phyloP scores from a whole-genome alignment of 2,797 vertebrate genomes.

The Linurgus olivaceus region DNA sequence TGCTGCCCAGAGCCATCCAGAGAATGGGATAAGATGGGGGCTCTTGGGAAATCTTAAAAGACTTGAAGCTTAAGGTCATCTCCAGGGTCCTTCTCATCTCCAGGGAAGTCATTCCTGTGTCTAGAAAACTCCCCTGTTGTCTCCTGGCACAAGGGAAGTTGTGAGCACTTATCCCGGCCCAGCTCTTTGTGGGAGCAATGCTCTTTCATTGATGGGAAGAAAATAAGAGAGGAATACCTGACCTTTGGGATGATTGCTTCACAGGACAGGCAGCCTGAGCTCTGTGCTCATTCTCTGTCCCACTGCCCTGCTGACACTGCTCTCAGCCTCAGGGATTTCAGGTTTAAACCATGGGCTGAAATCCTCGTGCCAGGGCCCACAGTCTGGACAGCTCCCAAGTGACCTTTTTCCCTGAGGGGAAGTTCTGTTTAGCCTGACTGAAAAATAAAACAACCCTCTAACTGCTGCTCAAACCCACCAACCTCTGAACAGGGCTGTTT shows the following conservation, averaged over 20 bases:
- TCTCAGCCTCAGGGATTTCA: neutral
- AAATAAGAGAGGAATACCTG: neutral
- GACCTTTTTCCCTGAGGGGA: neutral
- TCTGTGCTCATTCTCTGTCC: neutral
- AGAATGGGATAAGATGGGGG: rapidly evolving
- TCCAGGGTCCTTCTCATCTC: neutral
- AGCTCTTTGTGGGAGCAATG: neutral
- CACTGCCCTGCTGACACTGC: neutral
- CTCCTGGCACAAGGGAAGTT: neutral
- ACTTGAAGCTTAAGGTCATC: neutral
- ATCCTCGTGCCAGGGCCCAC: neutral
- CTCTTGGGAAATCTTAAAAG: neutral
- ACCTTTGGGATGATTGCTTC: neutral
- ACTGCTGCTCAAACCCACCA: neutral
- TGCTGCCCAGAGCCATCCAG: neutral
- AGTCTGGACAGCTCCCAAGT: neutral
- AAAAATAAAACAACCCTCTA: neutral
- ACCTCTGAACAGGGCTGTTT: neutral
- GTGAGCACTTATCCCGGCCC: neutral
- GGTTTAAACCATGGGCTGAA: neutral
- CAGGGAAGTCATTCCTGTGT: neutral
- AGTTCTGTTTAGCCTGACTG: neutral
- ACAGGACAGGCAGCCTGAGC: neutral
- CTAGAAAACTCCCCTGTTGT: neutral
- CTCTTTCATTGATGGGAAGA: neutral